Evolutionary conservation across 1,140 invertebrate species (phyloP), one percentile per base, ranked within the genome.

Genomic region (Vollenhovia emeryi): DNA sequence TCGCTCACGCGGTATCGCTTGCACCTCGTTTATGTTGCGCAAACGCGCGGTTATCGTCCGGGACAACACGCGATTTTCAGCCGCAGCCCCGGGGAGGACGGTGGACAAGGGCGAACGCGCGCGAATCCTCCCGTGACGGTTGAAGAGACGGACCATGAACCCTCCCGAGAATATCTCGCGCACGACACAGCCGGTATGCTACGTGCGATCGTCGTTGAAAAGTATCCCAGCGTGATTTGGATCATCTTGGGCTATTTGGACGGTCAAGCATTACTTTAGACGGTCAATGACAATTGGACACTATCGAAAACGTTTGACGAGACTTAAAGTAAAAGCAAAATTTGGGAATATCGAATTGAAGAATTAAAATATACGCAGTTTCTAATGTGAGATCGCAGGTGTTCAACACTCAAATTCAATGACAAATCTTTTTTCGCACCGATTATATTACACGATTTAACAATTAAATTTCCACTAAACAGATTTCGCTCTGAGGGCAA

Each of bases 21-120:
- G 66, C 59, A 69, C 68, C 59, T 87, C 66, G 75, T 80, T 87
- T 68, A 87, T 52, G 48, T 59, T 73, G 33, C 50, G 36, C 52
- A 68, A 78, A 84, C 78, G 73, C 75, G 60, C 30, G 71, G 64
- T 87, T 87, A 36, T 84, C 13, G 40, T 1, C 52, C 40, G n/a
- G 27, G 64, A 69, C 45, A 66, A 71, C 52, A 36, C 2, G 36
- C 43, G 43, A 68, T 80, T 80, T 55, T 80, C 76, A n/a, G 21
- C n/a, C 45, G 2, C n/a, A n/a, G 6, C 24, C 5, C 36, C 13
- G 30, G 11, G 3, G 40, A 43, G 13, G n/a, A 57, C 7, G 30
- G n/a, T 52, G 45, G 24, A 62, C 57, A 45, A 52, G 13, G n/a
- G 30, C 24, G 4, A 59, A 76, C 62, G 18, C 36, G n/a, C n/a